Percentiles rank a stretch among this genome's conserved stretches.
Conservation (phyloP, 35 echinoderm and acorn worm species). For the Heliocidaris erythrogramma region DNA sequence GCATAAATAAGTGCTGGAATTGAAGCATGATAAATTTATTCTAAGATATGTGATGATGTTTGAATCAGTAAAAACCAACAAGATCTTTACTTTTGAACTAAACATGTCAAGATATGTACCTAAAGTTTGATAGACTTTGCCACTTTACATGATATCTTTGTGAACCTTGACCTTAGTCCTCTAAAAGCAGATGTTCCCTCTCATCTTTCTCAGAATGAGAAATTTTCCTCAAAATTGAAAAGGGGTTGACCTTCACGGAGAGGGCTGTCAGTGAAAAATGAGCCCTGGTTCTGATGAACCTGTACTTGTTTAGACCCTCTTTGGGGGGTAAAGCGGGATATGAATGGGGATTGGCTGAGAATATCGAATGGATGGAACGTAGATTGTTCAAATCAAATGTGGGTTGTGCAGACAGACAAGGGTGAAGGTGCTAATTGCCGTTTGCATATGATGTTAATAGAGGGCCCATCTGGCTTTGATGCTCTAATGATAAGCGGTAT, state of each 20-base stretch:
- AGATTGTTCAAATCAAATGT: constrained; percentile 5
- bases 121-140: background rate
- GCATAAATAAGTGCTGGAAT: too few species aligned
- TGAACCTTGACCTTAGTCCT: background rate
- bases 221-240: background rate
- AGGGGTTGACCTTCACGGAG: background rate
- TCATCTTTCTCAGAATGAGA: background rate
- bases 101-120: too few species aligned
- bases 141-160: background rate
- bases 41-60: too few species aligned
- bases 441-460: constrained; percentile 18
- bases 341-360: background rate
- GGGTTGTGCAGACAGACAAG: background rate
- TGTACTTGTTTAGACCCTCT: background rate
- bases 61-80: too few species aligned
- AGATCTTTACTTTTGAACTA: too few species aligned
- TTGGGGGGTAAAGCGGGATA: background rate
- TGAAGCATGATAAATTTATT: too few species aligned
- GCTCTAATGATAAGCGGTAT: background rate
- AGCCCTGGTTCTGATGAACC: background rate
- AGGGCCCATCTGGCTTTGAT: background rate
- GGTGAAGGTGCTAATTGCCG: constrained; percentile 14
- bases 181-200: background rate
- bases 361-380: background rate
- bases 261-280: constrained; percentile 16